Percentiles rank a stretch among this genome's conserved stretches.
Conservation (phyloP, 2,888 invertebrate species). For the Eupithecia vulgata region DNA sequence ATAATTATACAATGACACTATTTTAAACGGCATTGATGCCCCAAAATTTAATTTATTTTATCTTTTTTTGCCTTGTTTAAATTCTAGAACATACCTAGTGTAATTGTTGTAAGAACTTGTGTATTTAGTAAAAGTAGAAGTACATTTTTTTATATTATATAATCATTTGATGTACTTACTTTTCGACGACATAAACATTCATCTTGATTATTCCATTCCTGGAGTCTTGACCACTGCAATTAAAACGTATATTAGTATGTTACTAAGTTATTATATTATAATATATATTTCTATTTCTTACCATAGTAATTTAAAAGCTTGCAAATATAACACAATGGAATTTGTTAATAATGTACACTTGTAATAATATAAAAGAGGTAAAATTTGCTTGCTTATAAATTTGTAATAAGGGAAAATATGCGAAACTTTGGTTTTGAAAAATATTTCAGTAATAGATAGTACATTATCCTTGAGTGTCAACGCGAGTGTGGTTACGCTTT, state of each 20-base stretch:
- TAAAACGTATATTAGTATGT: neutral
- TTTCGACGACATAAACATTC: neutral
- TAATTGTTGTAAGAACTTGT: neutral
- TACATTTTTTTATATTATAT: constrained; percentile 4
- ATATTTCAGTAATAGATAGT: neutral
- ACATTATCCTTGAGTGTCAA: neutral
- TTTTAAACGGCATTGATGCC: constrained; percentile 20
- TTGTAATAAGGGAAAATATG: neutral
- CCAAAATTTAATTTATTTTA: constrained; percentile 35
- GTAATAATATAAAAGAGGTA: neutral
- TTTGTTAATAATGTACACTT: neutral
- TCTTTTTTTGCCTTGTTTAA: neutral
- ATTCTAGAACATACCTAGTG: neutral
- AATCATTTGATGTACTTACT: neutral
- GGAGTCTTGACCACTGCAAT: neutral
- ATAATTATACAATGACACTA: constrained; percentile 11
- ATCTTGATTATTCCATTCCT: neutral
- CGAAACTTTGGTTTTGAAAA: neutral
- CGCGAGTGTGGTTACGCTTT: too few relatives aligned
- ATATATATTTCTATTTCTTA: neutral
- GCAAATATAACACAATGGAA: neutral
- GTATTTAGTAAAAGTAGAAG: neutral
- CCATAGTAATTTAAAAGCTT: neutral
- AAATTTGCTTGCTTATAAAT: neutral
- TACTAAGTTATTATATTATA: neutral